Evolutionary conservation across 2,113 vertebrate genomes (phyloP), one percentile per base, ranked within the genome.

Genomic region (Stercorarius parasiticus): DNA sequence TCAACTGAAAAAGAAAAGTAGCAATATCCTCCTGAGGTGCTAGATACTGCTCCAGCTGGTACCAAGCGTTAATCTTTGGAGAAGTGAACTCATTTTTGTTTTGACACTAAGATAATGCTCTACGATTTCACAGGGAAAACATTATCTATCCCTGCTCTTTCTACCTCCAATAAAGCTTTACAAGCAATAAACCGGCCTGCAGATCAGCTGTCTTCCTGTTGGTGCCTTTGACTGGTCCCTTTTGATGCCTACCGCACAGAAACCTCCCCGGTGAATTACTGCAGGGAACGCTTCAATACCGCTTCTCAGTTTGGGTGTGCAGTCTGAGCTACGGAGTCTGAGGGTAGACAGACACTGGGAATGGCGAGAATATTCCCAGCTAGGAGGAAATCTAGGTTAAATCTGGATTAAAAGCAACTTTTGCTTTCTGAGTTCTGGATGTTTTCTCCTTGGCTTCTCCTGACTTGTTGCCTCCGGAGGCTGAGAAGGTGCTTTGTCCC

Each of bases 31-130:
- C 61, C 50, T 27, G 91, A 93, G 92, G 90, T 95, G 93, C 64
- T 74, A 96, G 95, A 93, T 81, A 92, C 74, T 94, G 96, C 92
- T 96, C 95, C 93, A 97, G 90, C 97, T 94, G 95, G 97, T 96
- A 98, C 95, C 91, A 80, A 94, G 89, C 30, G 69, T 71, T 95
- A 88, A 91, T 96, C 96, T 91, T 94, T 45, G 49, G 67, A 97
- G 94, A 95, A 70, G 45, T 66, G 77, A 96, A 70, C 69, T 93
- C 91, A 78, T 70, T 95, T 96, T 95, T 97, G 87, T 92, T 95
- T 96, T 95, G 94, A 97, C 92, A 95, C 89, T 42, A 56, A 88
- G 95, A 97, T 97, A 98, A 95, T 77, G 87, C 40, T 94, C 79
- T 88, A 64, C 91, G 92, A 95, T 95, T 97, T 96, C 91, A 91